Evolutionary conservation across 2,797 vertebrate genomes (phyloP).

Genomic region (Rhinichthys osculus): DNA sequence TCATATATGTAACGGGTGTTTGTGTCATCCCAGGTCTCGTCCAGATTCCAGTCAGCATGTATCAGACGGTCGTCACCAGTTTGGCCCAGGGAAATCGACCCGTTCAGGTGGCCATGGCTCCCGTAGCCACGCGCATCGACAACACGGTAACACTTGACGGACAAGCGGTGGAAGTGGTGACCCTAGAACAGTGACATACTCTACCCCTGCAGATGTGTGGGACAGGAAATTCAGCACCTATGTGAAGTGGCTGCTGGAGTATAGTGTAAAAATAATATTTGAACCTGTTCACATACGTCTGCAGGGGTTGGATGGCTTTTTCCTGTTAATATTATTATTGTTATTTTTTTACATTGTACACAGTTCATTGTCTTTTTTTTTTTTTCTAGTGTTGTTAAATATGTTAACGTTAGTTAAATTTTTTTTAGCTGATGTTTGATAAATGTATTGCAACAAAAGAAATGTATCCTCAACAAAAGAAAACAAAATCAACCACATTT

Average conservation of each 20-base stretch:
- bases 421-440: conserved; percentile 69
- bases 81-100: conserved; percentile 95
- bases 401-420: conserved; percentile 52
- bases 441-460: conserved; percentile 70
- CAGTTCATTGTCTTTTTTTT: conserved; percentile 47
- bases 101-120: conserved; percentile 97
- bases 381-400: conserved; percentile 50
- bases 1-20: not conserved
- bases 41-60: conserved; percentile 98
- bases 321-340: conserved; percentile 68
- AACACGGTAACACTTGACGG: conserved; percentile 95
- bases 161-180: conserved; percentile 97
- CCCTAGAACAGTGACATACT: conserved; percentile 89
- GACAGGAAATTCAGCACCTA: conserved; percentile 59
- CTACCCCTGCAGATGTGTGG: conserved; percentile 60
- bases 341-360: conserved; percentile 73
- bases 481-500: conserved; percentile 71
- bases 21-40: conserved; percentile 83
- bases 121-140: conserved; percentile 92
- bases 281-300: conserved; percentile 68
- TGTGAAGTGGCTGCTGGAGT: conserved; percentile 63
- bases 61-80: conserved; percentile 98
- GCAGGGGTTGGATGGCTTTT: conserved; percentile 67
- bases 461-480: conserved; percentile 68
- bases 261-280: conserved; percentile 75